phyloP scores from a whole-genome alignment of 1,140 invertebrate genomes.

The Archegozetes longisetosus region DNA sequence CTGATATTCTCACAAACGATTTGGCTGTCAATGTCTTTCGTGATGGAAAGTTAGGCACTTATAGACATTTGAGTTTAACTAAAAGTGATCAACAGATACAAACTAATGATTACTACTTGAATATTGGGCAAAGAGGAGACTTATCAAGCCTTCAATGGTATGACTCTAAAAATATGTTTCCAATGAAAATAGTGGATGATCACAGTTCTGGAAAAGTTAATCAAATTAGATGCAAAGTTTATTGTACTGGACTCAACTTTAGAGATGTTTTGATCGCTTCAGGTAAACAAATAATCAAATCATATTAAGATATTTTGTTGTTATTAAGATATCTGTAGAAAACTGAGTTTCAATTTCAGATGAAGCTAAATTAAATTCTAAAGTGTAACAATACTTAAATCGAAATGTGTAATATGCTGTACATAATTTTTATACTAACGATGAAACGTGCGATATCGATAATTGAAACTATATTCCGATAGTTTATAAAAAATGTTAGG shows the following conservation, averaged over 20 bases:
- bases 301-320: no score
- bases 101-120: conserved; percentile 48
- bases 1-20: conserved; percentile 49
- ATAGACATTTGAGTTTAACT: conserved; percentile 41
- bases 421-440: no score
- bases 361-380: no score
- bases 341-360: no score
- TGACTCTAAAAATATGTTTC: conserved; percentile 53
- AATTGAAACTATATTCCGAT: no score
- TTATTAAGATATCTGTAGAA: no score
- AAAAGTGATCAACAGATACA: conserved; percentile 40
- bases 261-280: conserved; percentile 21
- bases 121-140: conserved; percentile 66
- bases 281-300: no score
- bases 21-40: conserved; percentile 64
- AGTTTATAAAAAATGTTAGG: no score
- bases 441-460: no score
- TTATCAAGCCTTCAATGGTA: conserved; percentile 83
- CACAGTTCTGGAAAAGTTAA: conserved; percentile 25
- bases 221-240: conserved; percentile 47
- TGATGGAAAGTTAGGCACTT: conserved; percentile 62
- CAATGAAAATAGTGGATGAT: conserved; percentile 1
- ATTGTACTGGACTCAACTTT: conserved; percentile 23
- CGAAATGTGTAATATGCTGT: no score
- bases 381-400: no score